These are phyloP conservation scores for Euclidia mi DNA, from an alignment of 2,888 invertebrate genomes.

Conservation along the genomic window DNA sequence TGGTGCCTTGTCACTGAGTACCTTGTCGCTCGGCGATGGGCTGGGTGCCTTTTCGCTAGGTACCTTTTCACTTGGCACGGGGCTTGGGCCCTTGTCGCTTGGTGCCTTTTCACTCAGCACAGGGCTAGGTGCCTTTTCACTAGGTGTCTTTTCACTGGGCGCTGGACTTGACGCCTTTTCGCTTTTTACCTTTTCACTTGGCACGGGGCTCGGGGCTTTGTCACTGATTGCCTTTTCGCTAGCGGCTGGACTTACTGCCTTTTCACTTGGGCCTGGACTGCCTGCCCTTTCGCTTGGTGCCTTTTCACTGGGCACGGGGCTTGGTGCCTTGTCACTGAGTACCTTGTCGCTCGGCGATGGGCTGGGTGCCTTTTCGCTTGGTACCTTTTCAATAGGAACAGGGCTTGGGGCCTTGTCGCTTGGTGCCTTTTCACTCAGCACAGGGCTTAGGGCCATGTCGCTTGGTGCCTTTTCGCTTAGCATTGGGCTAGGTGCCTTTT, in stretches of 20 bases:
- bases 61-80: conserved; percentile 6
- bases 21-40: not conserved
- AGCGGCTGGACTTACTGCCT: not conserved
- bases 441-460: not conserved
- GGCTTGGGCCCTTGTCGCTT: conserved; percentile 1
- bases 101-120: conserved; percentile 8
- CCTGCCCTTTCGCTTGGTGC: not conserved
- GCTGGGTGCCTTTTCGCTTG: conserved; percentile 6
- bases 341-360: not conserved
- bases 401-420: not conserved
- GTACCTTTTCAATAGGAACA: conserved; percentile 2
- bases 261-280: not conserved
- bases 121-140: conserved; percentile 12
- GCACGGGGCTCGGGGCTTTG: not conserved
- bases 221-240: too few species aligned
- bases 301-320: conserved; percentile 15
- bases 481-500: conserved; percentile 7
- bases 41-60: conserved; percentile 6
- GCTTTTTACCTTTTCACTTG: not conserved
- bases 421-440: conserved; percentile 14
- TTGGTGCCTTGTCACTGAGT: conserved; percentile 9
- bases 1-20: not conserved
- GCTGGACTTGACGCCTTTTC: not conserved
- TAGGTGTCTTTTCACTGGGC: conserved; percentile 31
- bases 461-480: conserved; percentile 10